These are phyloP conservation scores for Emydura subglobosa DNA, from an alignment of 2,113 vertebrate genomes.

Conservation along the genomic window DNA sequence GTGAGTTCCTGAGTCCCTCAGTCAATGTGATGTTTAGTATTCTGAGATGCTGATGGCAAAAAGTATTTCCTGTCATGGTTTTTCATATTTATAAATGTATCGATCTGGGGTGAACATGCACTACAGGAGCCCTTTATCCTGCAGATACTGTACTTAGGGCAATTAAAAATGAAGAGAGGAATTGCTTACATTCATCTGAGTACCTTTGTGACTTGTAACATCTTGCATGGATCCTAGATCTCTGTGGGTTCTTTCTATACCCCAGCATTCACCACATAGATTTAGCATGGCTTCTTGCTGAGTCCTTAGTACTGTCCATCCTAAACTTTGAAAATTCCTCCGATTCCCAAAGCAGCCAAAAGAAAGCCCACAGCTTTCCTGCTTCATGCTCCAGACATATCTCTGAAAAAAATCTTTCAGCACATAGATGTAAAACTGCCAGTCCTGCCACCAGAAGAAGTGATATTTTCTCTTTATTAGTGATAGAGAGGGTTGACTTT, in stretches of 20 bases:
- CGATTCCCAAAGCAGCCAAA: not conserved
- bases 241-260: not conserved
- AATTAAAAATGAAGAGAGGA: not conserved
- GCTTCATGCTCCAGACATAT: not conserved
- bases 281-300: not conserved
- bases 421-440: not conserved
- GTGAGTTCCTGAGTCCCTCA: not conserved
- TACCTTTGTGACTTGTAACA: not conserved
- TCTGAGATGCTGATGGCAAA: not conserved
- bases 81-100: not conserved
- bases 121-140: not conserved
- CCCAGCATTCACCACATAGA: not conserved
- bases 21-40: not conserved
- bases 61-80: not conserved
- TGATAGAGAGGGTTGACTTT: not conserved
- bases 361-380: not conserved
- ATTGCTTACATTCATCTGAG: not conserved
- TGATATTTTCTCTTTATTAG: not conserved
- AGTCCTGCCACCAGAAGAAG: not conserved
- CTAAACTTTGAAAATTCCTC: not conserved
- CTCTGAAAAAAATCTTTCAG: not conserved
- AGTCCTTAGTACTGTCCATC: not conserved
- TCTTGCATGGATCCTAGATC: not conserved
- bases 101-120: not conserved
- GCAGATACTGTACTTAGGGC: not conserved